Percentiles rank a stretch among this genome's conserved stretches.
Conservation (phyloP, 2,113 vertebrate species). For the Oreochromis niloticus region DNA sequence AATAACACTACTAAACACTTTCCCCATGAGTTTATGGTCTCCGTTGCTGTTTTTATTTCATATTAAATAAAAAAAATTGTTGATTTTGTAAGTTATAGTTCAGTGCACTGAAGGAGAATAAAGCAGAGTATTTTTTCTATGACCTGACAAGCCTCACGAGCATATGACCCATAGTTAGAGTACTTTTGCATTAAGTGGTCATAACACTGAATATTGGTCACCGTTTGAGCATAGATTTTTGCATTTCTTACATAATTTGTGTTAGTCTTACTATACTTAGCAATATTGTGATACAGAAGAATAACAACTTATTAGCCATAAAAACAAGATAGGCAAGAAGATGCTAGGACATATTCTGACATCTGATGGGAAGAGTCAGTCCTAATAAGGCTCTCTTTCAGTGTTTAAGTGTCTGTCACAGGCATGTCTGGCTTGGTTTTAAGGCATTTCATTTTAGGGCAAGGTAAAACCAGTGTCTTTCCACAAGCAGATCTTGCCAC, state of each 20-base stretch:
- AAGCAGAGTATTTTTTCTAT: not conserved
- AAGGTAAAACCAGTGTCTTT: not conserved
- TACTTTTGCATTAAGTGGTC: not conserved
- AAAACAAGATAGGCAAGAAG: not conserved
- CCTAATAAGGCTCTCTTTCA: not conserved
- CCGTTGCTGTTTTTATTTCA: not conserved
- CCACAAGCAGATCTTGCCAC: not conserved
- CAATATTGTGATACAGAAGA: not conserved
- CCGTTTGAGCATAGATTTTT: not conserved
- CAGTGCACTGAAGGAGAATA: not conserved
- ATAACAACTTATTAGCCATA: not conserved
- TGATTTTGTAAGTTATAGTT: not conserved
- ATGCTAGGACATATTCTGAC: not conserved
- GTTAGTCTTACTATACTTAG: not conserved
- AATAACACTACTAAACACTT: not conserved
- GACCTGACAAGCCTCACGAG: not conserved
- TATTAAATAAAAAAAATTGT: not conserved
- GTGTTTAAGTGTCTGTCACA: not conserved
- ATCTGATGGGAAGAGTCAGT: not conserved
- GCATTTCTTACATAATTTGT: not conserved
- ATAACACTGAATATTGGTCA: not conserved
- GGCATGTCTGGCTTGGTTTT: not conserved
- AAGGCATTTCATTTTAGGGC: not conserved
- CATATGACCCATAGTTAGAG: not conserved
- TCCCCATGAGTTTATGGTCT: not conserved